Evolutionary conservation across 2,113 vertebrate genomes (phyloP).

Genomic region (Ochotona princeps): DNA sequence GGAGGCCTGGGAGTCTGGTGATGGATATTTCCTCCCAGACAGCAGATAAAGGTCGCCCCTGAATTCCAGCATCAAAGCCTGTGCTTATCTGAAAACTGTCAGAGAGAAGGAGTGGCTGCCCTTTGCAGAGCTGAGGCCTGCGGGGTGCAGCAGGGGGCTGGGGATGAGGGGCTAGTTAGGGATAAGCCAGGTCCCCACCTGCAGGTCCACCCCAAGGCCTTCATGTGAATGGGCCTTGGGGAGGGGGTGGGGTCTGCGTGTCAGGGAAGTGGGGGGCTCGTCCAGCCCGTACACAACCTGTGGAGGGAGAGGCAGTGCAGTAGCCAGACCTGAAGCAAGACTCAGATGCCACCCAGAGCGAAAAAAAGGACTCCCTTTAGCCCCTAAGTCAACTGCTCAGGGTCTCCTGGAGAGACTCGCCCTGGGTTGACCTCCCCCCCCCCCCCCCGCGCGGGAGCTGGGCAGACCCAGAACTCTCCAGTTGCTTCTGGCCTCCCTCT

Average conservation of each 20-base stretch:
- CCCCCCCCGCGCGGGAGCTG: not conserved
- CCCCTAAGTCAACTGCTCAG: not conserved
- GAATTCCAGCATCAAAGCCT: constrained; percentile 64
- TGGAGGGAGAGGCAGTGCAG: fast-evolving
- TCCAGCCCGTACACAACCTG: too few relatives aligned
- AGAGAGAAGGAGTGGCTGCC: constrained; percentile 62
- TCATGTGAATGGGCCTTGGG: not conserved
- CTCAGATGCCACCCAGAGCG: fast-evolving
- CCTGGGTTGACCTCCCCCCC: not conserved
- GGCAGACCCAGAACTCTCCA: not conserved
- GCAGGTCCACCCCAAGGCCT: not conserved
- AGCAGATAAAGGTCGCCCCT: constrained; percentile 67
- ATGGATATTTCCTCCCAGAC: constrained; percentile 68
- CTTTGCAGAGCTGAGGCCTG: constrained; percentile 38
- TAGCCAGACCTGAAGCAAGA: not conserved
- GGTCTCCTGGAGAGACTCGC: not conserved
- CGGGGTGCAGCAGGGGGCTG: not conserved
- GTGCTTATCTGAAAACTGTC: constrained; percentile 73
- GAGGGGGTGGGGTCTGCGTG: fast-evolving
- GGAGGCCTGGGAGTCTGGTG: not conserved
- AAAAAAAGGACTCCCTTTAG: not conserved
- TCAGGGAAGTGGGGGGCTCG: not conserved
- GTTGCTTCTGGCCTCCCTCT: fast-evolving
- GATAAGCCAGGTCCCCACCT: not conserved
- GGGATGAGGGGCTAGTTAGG: not conserved